These are phyloP conservation scores for Rhegmatorhina hoffmannsi DNA, from an alignment of 2,113 vertebrate species.

Conservation along the genomic window DNA sequence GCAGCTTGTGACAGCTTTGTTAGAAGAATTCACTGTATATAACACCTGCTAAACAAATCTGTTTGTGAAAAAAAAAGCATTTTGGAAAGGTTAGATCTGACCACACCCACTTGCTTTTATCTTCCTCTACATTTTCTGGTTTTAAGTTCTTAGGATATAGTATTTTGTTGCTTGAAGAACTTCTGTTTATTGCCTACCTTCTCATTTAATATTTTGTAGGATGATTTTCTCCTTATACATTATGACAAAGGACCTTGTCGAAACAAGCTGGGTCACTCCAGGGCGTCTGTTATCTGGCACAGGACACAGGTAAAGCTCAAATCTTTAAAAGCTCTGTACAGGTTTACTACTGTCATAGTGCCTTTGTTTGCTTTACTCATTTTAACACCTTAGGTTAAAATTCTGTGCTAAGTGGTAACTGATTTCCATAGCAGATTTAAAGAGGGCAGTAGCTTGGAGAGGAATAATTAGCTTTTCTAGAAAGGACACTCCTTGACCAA, in stretches of 20 bases:
- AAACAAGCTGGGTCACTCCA: constrained; percentile 97
- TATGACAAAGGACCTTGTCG: constrained; percentile 98
- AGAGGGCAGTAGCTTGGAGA: neutral
- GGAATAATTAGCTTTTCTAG: neutral
- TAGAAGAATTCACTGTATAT: neutral
- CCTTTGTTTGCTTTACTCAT: neutral
- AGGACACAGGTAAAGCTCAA: constrained; percentile 89
- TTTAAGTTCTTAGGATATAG: neutral
- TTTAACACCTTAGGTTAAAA: neutral
- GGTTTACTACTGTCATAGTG: neutral
- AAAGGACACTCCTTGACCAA: neutral
- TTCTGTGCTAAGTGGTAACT: neutral
- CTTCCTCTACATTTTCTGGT: neutral
- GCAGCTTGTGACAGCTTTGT: neutral
- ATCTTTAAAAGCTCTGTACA: neutral
- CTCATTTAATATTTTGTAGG: constrained; percentile 75
- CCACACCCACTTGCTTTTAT: neutral
- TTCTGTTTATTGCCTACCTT: neutral
- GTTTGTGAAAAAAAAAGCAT: neutral
- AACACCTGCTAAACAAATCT: neutral
- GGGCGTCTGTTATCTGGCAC: constrained; percentile 99
- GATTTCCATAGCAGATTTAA: neutral
- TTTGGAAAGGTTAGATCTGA: neutral
- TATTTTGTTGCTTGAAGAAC: neutral
- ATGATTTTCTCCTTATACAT: constrained; percentile 98